Evolutionary conservation across 92 coral and sea anemone genomes (phyloP).

Genomic region (Umimayanthus kanabou): DNA sequence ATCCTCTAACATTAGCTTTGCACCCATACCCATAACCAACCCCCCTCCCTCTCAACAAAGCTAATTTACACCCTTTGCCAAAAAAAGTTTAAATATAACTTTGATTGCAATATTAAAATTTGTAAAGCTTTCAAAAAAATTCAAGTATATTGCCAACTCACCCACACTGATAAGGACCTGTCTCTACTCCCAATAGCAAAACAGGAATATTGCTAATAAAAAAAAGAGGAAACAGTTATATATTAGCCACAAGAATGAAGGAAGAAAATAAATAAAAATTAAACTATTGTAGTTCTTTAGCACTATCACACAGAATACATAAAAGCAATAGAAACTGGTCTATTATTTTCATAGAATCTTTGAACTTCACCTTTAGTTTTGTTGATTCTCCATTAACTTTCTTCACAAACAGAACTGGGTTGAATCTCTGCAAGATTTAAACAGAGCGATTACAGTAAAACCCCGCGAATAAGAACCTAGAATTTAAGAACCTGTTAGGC

Average conservation of each 20-base stretch:
- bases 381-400: slow-evolving; percentile 83
- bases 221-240: background rate
- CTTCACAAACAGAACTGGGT: slow-evolving; percentile 89
- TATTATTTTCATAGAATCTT: background rate
- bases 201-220: slow-evolving; percentile 88
- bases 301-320: background rate
- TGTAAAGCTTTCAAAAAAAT: background rate
- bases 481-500: too few relatives aligned
- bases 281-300: too few relatives aligned
- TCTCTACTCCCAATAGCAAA: slow-evolving; percentile 99
- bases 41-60: too few relatives aligned
- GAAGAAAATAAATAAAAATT: background rate
- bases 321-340: too few relatives aligned
- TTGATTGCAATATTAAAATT: too few relatives aligned
- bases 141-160: slow-evolving; percentile 17
- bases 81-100: background rate
- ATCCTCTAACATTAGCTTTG: too few relatives aligned
- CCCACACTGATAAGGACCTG: slow-evolving; percentile 95
- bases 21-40: too few relatives aligned
- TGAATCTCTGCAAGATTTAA: slow-evolving; percentile 69
- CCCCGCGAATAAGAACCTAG: too few relatives aligned
- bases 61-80: background rate
- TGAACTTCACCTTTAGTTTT: slow-evolving; percentile 77
- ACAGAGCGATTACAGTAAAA: too few relatives aligned
- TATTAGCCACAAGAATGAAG: background rate